Conservation (phyloP, 2,113 vertebrate genomes). For the Sinocyclocheilus anshuiensis region DNA sequence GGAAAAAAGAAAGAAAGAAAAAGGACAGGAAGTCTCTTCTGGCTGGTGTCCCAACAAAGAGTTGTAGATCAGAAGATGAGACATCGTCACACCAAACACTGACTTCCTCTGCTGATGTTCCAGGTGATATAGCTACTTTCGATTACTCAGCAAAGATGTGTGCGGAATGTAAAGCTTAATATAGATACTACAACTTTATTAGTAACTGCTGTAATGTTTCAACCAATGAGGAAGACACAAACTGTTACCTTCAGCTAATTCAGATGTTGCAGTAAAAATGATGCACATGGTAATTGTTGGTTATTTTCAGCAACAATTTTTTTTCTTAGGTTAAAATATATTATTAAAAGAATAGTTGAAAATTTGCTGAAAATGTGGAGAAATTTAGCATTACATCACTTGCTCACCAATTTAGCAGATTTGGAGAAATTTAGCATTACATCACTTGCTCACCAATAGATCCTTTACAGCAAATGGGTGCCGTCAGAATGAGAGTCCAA, state of each 20-base stretch:
- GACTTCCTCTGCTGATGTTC: conserved; percentile 30
- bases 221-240: background rate
- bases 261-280: background rate
- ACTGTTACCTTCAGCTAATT: background rate
- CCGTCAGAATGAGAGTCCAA: too few relatives aligned
- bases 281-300: background rate
- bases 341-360: too few relatives aligned
- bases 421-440: too few relatives aligned
- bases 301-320: too few relatives aligned
- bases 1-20: background rate
- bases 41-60: conserved; percentile 19
- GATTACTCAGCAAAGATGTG: conserved; percentile 16
- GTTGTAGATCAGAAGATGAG: conserved; percentile 43
- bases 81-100: background rate
- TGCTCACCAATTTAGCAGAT: too few relatives aligned
- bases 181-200: background rate
- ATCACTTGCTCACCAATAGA: too few relatives aligned
- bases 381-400: too few relatives aligned
- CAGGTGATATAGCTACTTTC: conserved; percentile 20
- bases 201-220: background rate
- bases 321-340: too few relatives aligned
- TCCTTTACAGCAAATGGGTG: too few relatives aligned
- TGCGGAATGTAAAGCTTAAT: background rate
- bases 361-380: too few relatives aligned
- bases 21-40: background rate